Evolutionary conservation across 2,797 vertebrate genomes (phyloP), one percentile per base, ranked within the genome.

Genomic region (Falco naumanni): DNA sequence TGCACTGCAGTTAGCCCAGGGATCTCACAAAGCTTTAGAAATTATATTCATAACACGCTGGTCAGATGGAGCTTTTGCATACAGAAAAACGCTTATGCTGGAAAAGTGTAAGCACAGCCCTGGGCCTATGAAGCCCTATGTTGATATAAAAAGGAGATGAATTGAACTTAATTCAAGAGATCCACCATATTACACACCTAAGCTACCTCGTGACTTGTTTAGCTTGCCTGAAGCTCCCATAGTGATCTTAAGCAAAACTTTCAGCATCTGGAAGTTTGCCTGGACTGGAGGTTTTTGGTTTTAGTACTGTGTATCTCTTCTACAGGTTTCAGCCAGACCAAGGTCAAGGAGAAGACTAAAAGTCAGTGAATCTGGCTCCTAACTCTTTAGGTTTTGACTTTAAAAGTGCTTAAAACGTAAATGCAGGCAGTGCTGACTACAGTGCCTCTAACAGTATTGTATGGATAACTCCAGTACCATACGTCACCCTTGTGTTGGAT

Each of bases 151-250:
- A 95, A 94, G 81, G 70, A 94, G 90, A 83, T 68, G 68, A 89
- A 57, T 90, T 94, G 92, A 84, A 93, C 41, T 65, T 75, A 87
- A 92, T 96, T 96, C 92, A 94, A 93, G 95, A 95, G 66, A 88
- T 71, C 51, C 43, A 26, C 39, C n/a, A 83, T 90, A 93, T 90
- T 90, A 96, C 66, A 90, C 94, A 94, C 92, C 70, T 88, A 89
- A 94, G 47, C 70, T 84, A 71, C 34, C 76, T 87, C 65, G 72
- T 95, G 80, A 90, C 61, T 96, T 96, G 71, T 89, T 95, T 94
- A 89, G 75, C 92, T 95, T 95, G 84, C 89, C 87, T 94, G 82
- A 85, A 97, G 83, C 76, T 95, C 89, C 82, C 72, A 43, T 22
- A 78, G 68, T 13, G 64, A 71, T 92, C 71, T 83, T 94, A 74